Conservation (phyloP, 2,113 vertebrate species). For the Syrmaticus mikado region DNA sequence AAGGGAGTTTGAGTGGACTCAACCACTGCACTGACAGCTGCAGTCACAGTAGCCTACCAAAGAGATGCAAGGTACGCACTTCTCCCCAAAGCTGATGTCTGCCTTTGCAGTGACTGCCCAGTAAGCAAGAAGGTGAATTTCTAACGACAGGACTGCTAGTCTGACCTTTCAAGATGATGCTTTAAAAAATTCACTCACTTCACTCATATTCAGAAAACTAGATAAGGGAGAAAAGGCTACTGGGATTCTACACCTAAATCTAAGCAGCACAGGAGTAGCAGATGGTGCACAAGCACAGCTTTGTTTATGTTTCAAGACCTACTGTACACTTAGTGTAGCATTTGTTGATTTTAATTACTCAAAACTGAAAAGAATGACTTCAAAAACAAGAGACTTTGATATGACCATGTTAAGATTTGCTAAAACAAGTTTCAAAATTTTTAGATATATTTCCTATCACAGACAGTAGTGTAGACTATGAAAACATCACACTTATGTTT, state of each 20-base stretch:
- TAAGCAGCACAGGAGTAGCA: constrained; percentile 69
- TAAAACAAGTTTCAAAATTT: constrained; percentile 73
- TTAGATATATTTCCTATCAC: constrained; percentile 70
- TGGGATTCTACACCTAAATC: constrained; percentile 71
- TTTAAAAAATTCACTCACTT: background rate
- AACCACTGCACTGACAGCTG: background rate
- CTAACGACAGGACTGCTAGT: background rate
- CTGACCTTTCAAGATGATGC: background rate
- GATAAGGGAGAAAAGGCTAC: constrained; percentile 62
- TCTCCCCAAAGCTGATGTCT: background rate
- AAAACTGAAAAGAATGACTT: constrained; percentile 75
- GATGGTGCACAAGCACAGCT: constrained; percentile 74
- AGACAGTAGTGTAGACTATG: constrained; percentile 55
- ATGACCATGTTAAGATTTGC: constrained; percentile 72
- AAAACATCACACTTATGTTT: constrained; percentile 67
- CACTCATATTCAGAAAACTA: background rate
- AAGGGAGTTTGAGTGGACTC: background rate
- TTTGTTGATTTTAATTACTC: constrained; percentile 78
- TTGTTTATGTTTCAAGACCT: constrained; percentile 77
- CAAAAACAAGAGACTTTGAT: constrained; percentile 74
- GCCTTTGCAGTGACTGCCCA: background rate
- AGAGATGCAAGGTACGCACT: background rate
- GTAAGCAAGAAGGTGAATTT: background rate
- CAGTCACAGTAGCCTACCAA: background rate
- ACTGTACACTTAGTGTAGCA: constrained; percentile 74